Percentiles rank a stretch among this genome's conserved stretches.
These are phyloP conservation scores for Bombus confusus DNA, from an alignment of 1,140 invertebrate genomes.

Conservation along the genomic window DNA sequence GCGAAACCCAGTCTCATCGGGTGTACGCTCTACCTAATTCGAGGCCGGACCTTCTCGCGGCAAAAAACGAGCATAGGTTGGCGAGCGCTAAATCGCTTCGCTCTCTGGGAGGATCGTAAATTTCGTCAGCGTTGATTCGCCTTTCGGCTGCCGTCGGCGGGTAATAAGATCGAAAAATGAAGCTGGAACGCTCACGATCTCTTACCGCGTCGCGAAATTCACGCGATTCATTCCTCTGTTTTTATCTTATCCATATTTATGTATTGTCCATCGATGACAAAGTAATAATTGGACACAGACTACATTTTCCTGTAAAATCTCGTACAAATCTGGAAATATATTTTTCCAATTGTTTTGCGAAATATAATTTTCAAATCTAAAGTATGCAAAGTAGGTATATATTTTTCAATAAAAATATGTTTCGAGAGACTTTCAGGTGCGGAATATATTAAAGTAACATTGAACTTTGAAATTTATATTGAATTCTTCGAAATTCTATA, in stretches of 20 bases:
- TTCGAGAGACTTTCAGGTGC: not conserved
- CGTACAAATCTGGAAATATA: too few species aligned
- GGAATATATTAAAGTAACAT: not conserved
- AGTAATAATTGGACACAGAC: too few species aligned
- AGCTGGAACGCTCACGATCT: conserved; percentile 9
- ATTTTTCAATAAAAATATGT: too few species aligned
- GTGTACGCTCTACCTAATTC: conserved; percentile 16
- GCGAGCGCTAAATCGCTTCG: conserved; percentile 50
- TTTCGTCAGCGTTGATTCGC: conserved; percentile 54
- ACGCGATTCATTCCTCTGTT: conserved; percentile 5
- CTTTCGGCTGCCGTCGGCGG: conserved; percentile 13
- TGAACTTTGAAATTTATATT: not conserved
- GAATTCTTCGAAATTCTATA: not conserved
- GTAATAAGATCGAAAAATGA: conserved; percentile 14
- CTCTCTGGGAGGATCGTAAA: conserved; percentile 50
- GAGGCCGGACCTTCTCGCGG: conserved; percentile 44
- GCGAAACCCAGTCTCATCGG: not conserved
- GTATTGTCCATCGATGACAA: not conserved
- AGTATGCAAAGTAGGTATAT: too few species aligned
- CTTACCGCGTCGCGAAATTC: not conserved
- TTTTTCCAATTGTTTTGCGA: too few species aligned
- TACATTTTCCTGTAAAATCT: too few species aligned
- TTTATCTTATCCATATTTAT: not conserved
- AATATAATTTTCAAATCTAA: too few species aligned
- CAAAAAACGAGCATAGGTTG: conserved; percentile 31